Evolutionary conservation across 2,888 invertebrate species (phyloP).

Genomic region (Dasypolia templi): DNA sequence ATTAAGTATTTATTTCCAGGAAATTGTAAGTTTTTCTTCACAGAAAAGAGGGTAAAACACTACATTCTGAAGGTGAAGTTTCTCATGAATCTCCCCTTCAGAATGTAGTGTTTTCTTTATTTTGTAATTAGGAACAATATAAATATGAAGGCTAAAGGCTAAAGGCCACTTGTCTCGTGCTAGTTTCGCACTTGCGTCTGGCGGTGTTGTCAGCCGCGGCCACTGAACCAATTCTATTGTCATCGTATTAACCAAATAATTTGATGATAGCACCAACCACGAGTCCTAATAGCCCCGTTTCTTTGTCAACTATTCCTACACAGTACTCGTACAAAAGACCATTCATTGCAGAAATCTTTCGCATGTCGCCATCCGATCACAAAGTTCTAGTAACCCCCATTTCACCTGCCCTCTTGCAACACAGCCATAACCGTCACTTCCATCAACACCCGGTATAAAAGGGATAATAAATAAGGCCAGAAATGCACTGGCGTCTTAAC

Average conservation of each 20-base stretch:
- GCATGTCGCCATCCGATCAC: neutral
- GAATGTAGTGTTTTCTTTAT: neutral
- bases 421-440: neutral
- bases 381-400: neutral
- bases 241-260: slow-evolving; percentile 5
- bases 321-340: neutral
- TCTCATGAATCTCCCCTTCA: neutral
- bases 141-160: no score
- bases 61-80: no score
- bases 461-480: slow-evolving; percentile 45
- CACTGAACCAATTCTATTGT: slow-evolving; percentile 25
- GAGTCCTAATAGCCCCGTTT: slow-evolving; percentile 5
- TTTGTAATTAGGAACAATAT: no score
- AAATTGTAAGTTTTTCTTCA: no score
- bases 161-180: neutral
- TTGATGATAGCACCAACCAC: slow-evolving; percentile 13
- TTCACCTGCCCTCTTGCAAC: slow-evolving; percentile 25
- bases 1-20: neutral
- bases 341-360: neutral
- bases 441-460: slow-evolving; percentile 18
- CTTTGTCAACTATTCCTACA: slow-evolving; percentile 15
- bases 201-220: neutral
- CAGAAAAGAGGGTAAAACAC: no score
- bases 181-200: neutral
- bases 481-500: slow-evolving; percentile 30